Evolutionary conservation across 2,797 vertebrate genomes (phyloP).

Genomic region (Lacerta agilis): DNA sequence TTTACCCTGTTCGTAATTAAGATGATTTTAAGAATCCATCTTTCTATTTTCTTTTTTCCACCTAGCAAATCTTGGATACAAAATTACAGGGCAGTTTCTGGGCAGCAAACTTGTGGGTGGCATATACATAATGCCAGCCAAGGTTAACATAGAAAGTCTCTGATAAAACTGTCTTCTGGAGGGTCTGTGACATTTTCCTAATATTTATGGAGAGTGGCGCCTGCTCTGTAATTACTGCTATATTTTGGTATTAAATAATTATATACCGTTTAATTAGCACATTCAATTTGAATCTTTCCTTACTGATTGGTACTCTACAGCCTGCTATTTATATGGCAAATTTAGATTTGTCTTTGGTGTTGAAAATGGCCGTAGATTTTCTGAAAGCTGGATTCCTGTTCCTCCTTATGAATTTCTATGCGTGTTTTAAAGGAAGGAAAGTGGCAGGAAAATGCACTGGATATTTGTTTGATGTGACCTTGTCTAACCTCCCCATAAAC

Average conservation of each 20-base stretch:
- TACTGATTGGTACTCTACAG: neutral
- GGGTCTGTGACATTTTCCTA: neutral
- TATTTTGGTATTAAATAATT: slow-evolving; percentile 37
- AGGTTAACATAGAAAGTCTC: slow-evolving; percentile 10
- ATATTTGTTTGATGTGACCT: no score
- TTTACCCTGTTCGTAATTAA: slow-evolving; percentile 30
- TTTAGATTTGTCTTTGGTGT: slow-evolving; percentile 9
- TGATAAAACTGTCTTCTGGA: slow-evolving; percentile 29
- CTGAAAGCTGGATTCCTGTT: neutral
- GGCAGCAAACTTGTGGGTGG: slow-evolving; percentile 24
- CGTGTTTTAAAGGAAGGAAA: no score
- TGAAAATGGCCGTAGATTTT: neutral
- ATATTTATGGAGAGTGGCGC: slow-evolving; percentile 17
- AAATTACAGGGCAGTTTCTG: neutral
- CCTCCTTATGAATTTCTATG: neutral
- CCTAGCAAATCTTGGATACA: neutral
- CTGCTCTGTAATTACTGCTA: neutral
- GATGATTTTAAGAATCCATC: neutral
- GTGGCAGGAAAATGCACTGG: no score
- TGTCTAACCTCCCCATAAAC: no score
- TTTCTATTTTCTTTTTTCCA: slow-evolving; percentile 24
- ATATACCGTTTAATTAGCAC: slow-evolving; percentile 17
- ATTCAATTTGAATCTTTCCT: slow-evolving; percentile 17
- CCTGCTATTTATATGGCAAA: neutral
- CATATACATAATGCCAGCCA: neutral